Conservation (phyloP, 1,140 invertebrate species). For the Cydia strobilella region DNA sequence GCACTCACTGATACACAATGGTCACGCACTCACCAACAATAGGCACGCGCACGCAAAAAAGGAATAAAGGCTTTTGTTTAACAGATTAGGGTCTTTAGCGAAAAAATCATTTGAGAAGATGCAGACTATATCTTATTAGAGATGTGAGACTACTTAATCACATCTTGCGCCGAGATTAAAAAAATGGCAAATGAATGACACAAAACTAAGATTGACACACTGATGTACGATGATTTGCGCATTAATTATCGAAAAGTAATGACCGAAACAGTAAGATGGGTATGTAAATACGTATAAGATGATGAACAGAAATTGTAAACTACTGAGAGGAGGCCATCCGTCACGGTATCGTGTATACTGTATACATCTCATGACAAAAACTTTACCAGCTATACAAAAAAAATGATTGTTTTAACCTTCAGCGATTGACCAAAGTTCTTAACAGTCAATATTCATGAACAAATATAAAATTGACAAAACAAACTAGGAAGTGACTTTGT, state of each 20-base stretch:
- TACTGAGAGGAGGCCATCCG: constrained; percentile 9
- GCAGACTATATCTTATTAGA: too few species aligned
- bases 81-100: too few species aligned
- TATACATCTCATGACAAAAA: neutral
- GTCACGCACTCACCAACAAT: too few species aligned
- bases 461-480: constrained; percentile 28
- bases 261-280: neutral
- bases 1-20: too few species aligned
- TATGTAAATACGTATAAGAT: neutral
- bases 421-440: constrained; percentile 10
- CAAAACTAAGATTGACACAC: neutral
- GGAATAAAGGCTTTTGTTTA: too few species aligned
- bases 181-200: too few species aligned
- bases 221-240: neutral
- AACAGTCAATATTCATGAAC: constrained; percentile 19
- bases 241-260: too few species aligned
- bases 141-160: too few species aligned
- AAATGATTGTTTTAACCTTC: constrained; percentile 29
- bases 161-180: too few species aligned
- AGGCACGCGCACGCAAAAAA: too few species aligned
- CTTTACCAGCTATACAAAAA: neutral
- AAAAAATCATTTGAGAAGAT: too few species aligned
- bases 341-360: neutral
- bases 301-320: constrained; percentile 4
- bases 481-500: constrained; percentile 5